Conservation (phyloP, 2,797 vertebrate species). For the Enteromius viviparus region DNA sequence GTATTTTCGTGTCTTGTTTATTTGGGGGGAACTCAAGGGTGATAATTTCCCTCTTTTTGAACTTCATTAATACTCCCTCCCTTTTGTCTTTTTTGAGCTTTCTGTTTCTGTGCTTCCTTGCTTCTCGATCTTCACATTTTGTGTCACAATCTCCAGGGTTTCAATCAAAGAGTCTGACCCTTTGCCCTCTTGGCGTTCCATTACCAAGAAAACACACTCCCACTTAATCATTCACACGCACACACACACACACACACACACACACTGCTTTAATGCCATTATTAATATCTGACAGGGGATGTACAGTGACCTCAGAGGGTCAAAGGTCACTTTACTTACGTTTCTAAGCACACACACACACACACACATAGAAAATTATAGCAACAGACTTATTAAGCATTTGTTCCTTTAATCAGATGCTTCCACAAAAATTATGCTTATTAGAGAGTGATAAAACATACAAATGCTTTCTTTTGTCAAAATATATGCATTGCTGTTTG, state of each 20-base stretch:
- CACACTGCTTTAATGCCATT: slow-evolving; percentile 14
- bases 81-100: background rate
- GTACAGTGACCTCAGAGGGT: slow-evolving; percentile 31
- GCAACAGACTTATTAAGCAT: background rate
- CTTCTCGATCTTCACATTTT: slow-evolving; percentile 18
- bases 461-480: background rate
- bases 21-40: background rate
- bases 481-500: background rate
- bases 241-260: background rate
- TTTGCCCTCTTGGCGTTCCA: slow-evolving; percentile 14
- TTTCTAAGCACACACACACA: background rate
- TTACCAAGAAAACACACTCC: slow-evolving; percentile 12
- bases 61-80: background rate
- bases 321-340: background rate
- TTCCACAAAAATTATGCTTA: background rate
- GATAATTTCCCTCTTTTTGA: slow-evolving; percentile 10
- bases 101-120: background rate
- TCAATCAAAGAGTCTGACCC: slow-evolving; percentile 28
- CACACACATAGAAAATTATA: background rate
- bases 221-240: slow-evolving; percentile 7
- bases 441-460: background rate
- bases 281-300: slow-evolving; percentile 21
- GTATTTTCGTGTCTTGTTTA: slow-evolving; percentile 5
- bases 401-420: background rate
- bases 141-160: slow-evolving; percentile 10